A percentile compares a stretch with the other conserved stretches of the same genome.
Evolutionary conservation across 23 tunicate genomes (phyloP).

Genomic region (Aplidium turbinatum): DNA sequence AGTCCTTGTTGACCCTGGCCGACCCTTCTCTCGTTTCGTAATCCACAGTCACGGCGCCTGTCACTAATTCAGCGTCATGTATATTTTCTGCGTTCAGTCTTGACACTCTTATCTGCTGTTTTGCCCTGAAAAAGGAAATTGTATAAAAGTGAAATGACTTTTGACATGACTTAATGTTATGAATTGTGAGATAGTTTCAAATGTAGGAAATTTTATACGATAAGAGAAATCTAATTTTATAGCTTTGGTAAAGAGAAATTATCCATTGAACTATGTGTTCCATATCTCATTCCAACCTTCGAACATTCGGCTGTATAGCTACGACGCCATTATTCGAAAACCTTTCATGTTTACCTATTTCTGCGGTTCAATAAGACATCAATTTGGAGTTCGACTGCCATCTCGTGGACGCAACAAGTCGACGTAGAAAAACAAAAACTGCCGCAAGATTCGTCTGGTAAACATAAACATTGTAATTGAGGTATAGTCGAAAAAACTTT

Average conservation of each 20-base stretch:
- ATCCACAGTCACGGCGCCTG: constrained; percentile 51
- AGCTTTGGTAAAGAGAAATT: too few relatives aligned
- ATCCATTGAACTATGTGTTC: too few relatives aligned
- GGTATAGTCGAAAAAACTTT: too few relatives aligned
- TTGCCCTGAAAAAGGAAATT: constrained; percentile 48
- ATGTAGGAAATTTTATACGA: too few relatives aligned
- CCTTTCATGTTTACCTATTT: constrained; percentile 54
- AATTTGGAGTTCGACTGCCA: constrained; percentile 35
- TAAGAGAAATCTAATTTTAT: too few relatives aligned
- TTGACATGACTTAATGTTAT: too few relatives aligned
- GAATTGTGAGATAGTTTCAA: too few relatives aligned
- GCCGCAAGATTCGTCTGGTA: constrained; percentile 43
- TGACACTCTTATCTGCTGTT: constrained; percentile 13
- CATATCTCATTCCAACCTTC: too few relatives aligned
- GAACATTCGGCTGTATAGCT: too few relatives aligned
- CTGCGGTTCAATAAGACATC: constrained; percentile 58
- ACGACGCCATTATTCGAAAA: too few relatives aligned
- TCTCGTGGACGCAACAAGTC: constrained; percentile 44
- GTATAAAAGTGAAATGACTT: too few relatives aligned
- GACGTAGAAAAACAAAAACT: constrained; percentile 42
- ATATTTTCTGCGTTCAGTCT: constrained; percentile 27
- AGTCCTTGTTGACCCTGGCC: constrained; percentile 65
- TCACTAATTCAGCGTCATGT: constrained; percentile 23
- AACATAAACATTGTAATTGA: too few relatives aligned
- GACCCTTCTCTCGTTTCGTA: constrained; percentile 79